Evolutionary conservation across 2,888 invertebrate species (phyloP).

Genomic region (Anorthoa munda): DNA sequence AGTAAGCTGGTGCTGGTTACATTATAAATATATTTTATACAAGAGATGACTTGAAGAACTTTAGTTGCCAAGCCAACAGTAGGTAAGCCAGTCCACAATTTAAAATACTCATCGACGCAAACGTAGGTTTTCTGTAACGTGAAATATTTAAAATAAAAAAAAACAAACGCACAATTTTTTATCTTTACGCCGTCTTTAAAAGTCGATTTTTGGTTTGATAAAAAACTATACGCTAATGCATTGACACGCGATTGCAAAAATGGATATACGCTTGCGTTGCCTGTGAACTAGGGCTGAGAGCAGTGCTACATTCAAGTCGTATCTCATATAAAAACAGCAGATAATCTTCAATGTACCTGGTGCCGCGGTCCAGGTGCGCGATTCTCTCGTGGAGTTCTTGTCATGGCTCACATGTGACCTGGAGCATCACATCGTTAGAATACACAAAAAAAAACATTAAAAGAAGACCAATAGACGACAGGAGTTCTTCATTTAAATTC

Average conservation of each 20-base stretch:
- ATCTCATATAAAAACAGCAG: constrained; percentile 68
- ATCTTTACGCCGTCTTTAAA: too few relatives aligned
- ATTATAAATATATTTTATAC: constrained; percentile 20
- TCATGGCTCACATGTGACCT: constrained; percentile 89
- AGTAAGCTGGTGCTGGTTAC: constrained; percentile 40
- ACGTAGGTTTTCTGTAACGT: too few relatives aligned
- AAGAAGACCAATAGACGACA: not conserved
- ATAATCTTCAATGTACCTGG: constrained; percentile 76
- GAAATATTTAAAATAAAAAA: too few relatives aligned
- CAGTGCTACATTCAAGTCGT: constrained; percentile 48
- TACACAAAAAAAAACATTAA: constrained; percentile 12
- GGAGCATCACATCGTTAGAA: constrained; percentile 75
- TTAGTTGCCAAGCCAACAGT: not conserved
- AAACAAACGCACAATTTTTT: too few relatives aligned
- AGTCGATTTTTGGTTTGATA: too few relatives aligned
- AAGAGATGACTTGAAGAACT: constrained; percentile 55
- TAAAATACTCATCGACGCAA: not conserved
- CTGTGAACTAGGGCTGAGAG: not conserved
- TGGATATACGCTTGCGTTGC: not conserved
- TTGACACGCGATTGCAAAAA: too few relatives aligned
- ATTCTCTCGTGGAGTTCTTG: constrained; percentile 83
- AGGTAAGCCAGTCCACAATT: not conserved
- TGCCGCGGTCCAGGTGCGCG: constrained; percentile 83
- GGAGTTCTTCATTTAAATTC: constrained; percentile 36
- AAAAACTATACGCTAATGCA: too few relatives aligned